Base-by-base conservation (phyloP, 2,888 invertebrate genomes). In the Sepioteuthis lessoniana region DNA sequence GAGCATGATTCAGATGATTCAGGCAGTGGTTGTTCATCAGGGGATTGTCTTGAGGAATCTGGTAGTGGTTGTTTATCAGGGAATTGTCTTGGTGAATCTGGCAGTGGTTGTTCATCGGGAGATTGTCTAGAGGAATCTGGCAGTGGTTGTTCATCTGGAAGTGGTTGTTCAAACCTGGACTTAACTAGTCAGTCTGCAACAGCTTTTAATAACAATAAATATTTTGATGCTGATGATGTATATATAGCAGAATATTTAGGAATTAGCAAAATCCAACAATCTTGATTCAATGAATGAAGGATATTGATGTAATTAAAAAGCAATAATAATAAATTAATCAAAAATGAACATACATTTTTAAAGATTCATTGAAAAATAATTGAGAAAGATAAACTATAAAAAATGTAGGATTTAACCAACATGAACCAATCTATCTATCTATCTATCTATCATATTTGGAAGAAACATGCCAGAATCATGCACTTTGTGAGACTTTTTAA, bases 161-260 rank as follows among this genome's bases (percentile, higher is more conserved):
- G 76, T 76, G 76, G n/a, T n/a, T 76, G 76, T n/a, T 76, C 76
- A n/a, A 76, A 31, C 76, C 13, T n/a, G 19, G 76, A 76, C 76
- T 76, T 13, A n/a, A 76, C 76, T 76, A n/a, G n/a, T 10, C 76
- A n/a, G 31, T 76, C 76, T n/a, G n/a, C 10, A 76, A 19, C 76
- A n/a, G n/a, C 76, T 3, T 76, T 76, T n/a, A 76, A 76, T n/a
- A n/a, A 16, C n/a, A n/a, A n/a, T 13, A 76, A 76, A 76, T 76
- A n/a, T 76, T 76, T 76, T 21, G 76, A 76, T 76, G 76, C 76
- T n/a, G 76, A 76, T 76, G 76, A 76, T 76, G n/a, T 76, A 76
- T 76, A 76, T 76, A 76, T 76, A n/a, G 76, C 76, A 13, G 76
- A 76, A 76, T 76, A 76, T 76, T 76, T 76, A 76, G 76, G 76